Evolutionary conservation across 1,140 invertebrate species (phyloP).

Genomic region (Drosophila nebulosa): DNA sequence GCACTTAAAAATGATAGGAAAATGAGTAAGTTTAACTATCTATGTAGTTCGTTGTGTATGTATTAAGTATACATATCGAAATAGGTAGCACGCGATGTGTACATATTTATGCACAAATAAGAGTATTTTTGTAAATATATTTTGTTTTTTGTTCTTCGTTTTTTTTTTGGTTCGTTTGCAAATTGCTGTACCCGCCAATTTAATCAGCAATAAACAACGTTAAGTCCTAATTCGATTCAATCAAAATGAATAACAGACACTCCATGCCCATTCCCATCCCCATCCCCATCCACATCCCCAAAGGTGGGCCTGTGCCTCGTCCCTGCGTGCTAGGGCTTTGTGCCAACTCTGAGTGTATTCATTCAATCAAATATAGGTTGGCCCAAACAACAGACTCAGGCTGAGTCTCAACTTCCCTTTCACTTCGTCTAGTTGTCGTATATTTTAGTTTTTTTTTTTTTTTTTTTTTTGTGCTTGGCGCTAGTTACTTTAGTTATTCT

Average conservation of each 20-base stretch:
- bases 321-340: conserved; percentile 21
- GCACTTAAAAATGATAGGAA: conserved; percentile 46
- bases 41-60: conserved; percentile 15
- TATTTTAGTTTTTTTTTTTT: conserved; percentile 35
- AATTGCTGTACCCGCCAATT: conserved; percentile 67
- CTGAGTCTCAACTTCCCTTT: conserved; percentile 54
- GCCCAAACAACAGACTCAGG: conserved; percentile 52
- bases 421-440: conserved; percentile 43
- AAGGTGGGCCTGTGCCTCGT: neutral
- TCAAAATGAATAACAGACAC: conserved; percentile 72
- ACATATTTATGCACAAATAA: neutral
- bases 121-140: conserved; percentile 4
- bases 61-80: conserved; percentile 33
- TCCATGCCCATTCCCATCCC: conserved; percentile 5
- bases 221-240: conserved; percentile 79
- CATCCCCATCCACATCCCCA: conserved; percentile 9
- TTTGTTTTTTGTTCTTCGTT: conserved; percentile 24
- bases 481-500: conserved; percentile 18
- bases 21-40: conserved; percentile 35
- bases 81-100: conserved; percentile 33
- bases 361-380: conserved; percentile 69
- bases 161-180: conserved; percentile 51
- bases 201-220: conserved; percentile 78
- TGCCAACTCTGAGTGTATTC: conserved; percentile 29
- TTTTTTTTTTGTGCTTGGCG: conserved; percentile 12